A percentile compares a stretch with the other conserved stretches of the same genome.
Evolutionary conservation across 2,113 vertebrate genomes (phyloP).

Genomic region (Hippocampus zosterae): DNA sequence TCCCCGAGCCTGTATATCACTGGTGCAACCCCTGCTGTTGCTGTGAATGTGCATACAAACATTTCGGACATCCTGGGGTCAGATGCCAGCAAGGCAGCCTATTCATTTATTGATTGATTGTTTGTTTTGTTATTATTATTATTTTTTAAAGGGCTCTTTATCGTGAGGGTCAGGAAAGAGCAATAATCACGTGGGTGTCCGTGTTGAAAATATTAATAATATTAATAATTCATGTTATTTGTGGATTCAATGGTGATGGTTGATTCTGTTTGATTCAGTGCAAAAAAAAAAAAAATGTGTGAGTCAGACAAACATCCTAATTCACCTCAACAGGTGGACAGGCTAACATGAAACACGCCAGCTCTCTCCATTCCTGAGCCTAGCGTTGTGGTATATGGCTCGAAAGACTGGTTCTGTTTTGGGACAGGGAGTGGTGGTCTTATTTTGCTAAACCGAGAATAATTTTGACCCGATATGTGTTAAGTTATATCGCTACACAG

Average conservation of each 20-base stretch:
- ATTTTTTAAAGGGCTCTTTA: not conserved
- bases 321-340: not conserved
- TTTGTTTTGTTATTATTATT: not conserved
- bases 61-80: not conserved
- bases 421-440: not conserved
- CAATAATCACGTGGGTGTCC: not conserved
- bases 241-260: not conserved
- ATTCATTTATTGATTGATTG: not conserved
- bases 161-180: not conserved
- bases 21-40: not conserved
- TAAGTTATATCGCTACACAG: not conserved
- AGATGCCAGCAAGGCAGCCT: not conserved
- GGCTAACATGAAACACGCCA: not conserved
- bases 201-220: not conserved
- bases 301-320: not conserved
- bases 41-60: not conserved
- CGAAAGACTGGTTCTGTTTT: not conserved
- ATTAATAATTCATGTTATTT: too few species aligned
- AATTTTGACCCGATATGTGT: not conserved
- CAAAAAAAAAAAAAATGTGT: not conserved
- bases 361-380: not conserved
- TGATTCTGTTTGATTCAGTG: not conserved
- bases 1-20: not conserved
- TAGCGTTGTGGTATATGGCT: not conserved
- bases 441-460: not conserved